Evolutionary conservation across 2,113 vertebrate genomes (phyloP).

Genomic region (Fregata magnificens): DNA sequence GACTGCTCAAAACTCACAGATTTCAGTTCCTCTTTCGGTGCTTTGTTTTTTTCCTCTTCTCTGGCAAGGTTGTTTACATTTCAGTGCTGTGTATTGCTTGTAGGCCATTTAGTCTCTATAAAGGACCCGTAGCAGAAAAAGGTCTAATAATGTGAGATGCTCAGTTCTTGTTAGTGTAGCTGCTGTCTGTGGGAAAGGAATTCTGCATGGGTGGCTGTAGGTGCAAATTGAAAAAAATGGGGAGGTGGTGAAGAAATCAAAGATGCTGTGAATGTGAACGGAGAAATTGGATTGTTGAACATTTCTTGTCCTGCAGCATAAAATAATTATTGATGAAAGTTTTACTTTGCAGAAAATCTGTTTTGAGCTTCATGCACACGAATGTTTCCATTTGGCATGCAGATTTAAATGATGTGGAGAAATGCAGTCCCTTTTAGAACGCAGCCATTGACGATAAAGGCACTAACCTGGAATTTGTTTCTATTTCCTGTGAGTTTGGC

Average conservation of each 20-base stretch:
- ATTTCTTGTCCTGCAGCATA: not conserved
- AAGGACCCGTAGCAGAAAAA: not conserved
- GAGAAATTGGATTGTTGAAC: constrained; percentile 2
- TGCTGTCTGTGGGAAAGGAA: not conserved
- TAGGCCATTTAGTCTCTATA: not conserved
- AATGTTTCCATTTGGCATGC: not conserved
- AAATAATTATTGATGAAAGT: not conserved
- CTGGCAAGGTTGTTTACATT: not conserved
- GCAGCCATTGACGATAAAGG: not conserved
- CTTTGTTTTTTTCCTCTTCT: not conserved
- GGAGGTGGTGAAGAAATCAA: not conserved
- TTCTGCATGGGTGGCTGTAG: not conserved
- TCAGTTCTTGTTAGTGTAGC: constrained; percentile 17
- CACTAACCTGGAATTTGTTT: not conserved
- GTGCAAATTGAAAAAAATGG: constrained; percentile 14
- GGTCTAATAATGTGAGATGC: not conserved
- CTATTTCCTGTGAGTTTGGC: not conserved
- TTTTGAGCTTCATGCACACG: not conserved
- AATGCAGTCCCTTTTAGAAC: not conserved
- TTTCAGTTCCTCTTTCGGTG: not conserved
- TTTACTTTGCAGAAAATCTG: not conserved
- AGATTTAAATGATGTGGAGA: not conserved
- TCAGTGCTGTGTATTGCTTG: not conserved
- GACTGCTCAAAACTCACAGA: not conserved
- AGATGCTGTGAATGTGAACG: not conserved